Base-by-base conservation (phyloP, 2,797 vertebrate genomes). In the Darevskia nairensis region DNA sequence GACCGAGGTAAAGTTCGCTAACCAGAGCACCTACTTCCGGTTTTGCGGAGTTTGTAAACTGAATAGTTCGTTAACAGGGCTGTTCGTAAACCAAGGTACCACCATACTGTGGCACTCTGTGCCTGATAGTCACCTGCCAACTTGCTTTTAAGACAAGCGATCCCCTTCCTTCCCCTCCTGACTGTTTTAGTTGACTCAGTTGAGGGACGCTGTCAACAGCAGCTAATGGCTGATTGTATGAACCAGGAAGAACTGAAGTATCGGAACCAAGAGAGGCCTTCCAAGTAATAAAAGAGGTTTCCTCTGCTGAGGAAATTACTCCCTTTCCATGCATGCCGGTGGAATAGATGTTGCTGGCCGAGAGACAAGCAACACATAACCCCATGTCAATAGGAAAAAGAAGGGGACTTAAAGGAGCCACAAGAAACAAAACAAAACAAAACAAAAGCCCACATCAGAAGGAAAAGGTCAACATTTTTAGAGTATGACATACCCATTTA, bases 191-290 rank as follows among this genome's bases (percentile, higher is more conserved):
- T 89, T 81, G 75, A 83, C 2, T 8, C 21, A 87, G 3, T 17
- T 89, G 72, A 91, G 15, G 64, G 64, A 68, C 1, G 61, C 64
- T 87, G 32, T 92, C 86, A 93, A 66, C 59, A 92, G 88, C 86
- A 74, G 13, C 6, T 89, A 27, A 80, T 50, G 75, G 66, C 79
- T 17, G 88, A 84, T 88, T 69, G 21, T 29, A 25, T 87, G 3
- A 91, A 3, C 11, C 77, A 78, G 87, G 72, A 90, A 90, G 68
- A 88, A 79, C 35, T 5, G 15, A 85, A 15, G 6, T 1, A 80
- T n/a, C 19, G 29, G 27, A 74, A 35, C 11, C 66, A 46, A 79
- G 74, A 21, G 17, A 89, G 76, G 59, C 1, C 71, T 44, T 80
- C 15, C 0, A 6, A 77, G 32, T 66, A 39, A 79, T 15, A n/a